Percentiles rank a stretch among this genome's conserved stretches.
These are phyloP conservation scores for Urophycis tenuis DNA, from an alignment of 2,797 vertebrate genomes.

Conservation along the genomic window DNA sequence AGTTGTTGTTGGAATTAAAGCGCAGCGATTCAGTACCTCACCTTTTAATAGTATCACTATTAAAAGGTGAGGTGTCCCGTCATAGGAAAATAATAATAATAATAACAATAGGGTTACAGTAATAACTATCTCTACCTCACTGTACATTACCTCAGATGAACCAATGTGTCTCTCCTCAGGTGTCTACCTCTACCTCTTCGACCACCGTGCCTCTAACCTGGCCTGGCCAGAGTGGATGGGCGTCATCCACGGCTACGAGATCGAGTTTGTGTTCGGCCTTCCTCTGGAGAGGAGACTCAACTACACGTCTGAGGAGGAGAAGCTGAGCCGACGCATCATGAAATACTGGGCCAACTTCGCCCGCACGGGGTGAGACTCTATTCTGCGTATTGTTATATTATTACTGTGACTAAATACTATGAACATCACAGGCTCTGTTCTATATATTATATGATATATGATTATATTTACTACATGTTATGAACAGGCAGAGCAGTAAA, in stretches of 20 bases:
- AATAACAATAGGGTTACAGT: too few species aligned
- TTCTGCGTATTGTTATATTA: not conserved
- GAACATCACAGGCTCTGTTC: too few species aligned
- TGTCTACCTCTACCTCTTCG: constrained; percentile 82
- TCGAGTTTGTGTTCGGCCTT: constrained; percentile 89
- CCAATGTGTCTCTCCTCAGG: constrained; percentile 34
- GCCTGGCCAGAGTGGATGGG: constrained; percentile 94
- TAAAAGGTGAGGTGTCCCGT: too few species aligned
- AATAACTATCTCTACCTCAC: too few species aligned
- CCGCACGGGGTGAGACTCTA: constrained; percentile 76
- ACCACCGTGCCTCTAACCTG: constrained; percentile 86
- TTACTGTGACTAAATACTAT: too few species aligned
- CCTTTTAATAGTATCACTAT: too few species aligned
- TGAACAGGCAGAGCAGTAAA: too few species aligned
- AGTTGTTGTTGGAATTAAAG: too few species aligned
- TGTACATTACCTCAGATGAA: too few species aligned
- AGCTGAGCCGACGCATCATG: constrained; percentile 84
- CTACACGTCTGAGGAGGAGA: constrained; percentile 82
- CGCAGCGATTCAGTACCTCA: too few species aligned
- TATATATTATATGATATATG: not conserved
- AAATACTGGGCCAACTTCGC: constrained; percentile 93
- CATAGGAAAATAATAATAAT: too few species aligned
- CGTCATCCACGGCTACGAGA: constrained; percentile 94
- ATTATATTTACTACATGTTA: not conserved
- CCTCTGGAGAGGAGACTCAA: constrained; percentile 81